phyloP scores from a whole-genome alignment of 2,888 invertebrate genomes.

The Exephanes ischioxanthus region DNA sequence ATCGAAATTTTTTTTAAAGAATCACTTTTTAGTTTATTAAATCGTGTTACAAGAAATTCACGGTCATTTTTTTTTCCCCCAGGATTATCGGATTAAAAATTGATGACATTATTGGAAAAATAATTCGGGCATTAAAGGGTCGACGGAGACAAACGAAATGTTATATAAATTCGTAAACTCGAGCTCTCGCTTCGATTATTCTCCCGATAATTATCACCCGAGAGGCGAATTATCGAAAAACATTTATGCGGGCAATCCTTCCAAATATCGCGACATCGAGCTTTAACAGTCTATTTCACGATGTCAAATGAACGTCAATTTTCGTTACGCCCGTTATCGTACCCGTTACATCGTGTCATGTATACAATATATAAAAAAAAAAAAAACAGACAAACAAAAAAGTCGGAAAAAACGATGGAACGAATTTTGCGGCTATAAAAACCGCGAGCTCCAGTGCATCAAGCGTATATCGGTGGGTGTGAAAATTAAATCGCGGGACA shows the following conservation, averaged over 20 bases:
- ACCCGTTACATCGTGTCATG: background rate
- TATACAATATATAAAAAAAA: background rate
- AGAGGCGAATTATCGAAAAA: background rate
- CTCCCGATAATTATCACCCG: background rate
- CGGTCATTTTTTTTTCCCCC: no score
- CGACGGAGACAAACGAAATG: no score
- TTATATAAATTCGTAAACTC: background rate
- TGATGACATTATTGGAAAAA: background rate
- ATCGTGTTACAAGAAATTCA: no score
- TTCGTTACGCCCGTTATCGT: background rate
- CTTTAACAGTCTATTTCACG: background rate
- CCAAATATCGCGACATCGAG: background rate
- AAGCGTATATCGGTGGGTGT: background rate
- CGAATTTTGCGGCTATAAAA: slow-evolving; percentile 12
- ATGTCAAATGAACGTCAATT: slow-evolving; percentile 12
- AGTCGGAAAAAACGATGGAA: no score
- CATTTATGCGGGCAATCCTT: background rate
- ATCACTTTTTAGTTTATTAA: no score
- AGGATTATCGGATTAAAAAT: background rate
- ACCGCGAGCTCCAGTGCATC: background rate
- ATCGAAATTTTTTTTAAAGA: no score
- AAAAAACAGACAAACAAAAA: background rate
- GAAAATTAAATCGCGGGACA: slow-evolving; percentile 46
- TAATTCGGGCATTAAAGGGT: no score
- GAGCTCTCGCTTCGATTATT: background rate